Base-by-base conservation (phyloP, 1,140 invertebrate genomes). In the Habropoda laboriosa region DNA sequence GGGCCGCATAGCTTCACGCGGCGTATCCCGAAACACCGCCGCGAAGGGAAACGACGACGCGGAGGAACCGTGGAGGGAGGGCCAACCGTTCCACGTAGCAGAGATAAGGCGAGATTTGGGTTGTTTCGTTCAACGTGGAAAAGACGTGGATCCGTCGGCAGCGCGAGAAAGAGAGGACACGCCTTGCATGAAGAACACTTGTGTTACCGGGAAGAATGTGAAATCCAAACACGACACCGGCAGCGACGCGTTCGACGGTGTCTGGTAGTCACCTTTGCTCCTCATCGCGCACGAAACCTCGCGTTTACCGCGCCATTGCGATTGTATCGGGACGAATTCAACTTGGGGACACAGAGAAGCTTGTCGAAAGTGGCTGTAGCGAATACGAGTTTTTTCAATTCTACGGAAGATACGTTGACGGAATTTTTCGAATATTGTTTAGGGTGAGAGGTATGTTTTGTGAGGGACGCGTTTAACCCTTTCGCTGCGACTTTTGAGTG, bases 141-240 rank as follows among this genome's bases (percentile, higher is more conserved):
- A 51, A 74, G 40, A 73, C 73, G 67, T 68, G 79, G 81, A 83
- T 83, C 30, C 66, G 55, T 73, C 53, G 77, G 49, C 68, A 79
- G 73, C 76, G 57, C 63, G 66, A 42, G 61, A 42, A 58, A 58
- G 49, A 30, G 53, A n/a, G 32, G 57, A 81, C 83, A 64, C 73
- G 83, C 47, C 57, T 80, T 53, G 82, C 83, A 86, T 81, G 68
- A 86, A 74, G 55, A 86, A 81, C 80, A 79, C 80, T 78, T 40
- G 40, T 60, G 63, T 58, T 45, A 51, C 67, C 30, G 32, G 30
- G 30, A 75, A 68, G 79, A 81, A 84, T 84, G 67, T 76, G 78
- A 81, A 81, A 68, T 83, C 79, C 78, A 71, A 81, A 67, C 79
- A 80, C 64, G 55, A 53, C 40, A 40, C 35, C 51, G 30, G 47